Evolutionary conservation across 2,113 vertebrate species (phyloP).

Genomic region (Syrrhaptes paradoxus): DNA sequence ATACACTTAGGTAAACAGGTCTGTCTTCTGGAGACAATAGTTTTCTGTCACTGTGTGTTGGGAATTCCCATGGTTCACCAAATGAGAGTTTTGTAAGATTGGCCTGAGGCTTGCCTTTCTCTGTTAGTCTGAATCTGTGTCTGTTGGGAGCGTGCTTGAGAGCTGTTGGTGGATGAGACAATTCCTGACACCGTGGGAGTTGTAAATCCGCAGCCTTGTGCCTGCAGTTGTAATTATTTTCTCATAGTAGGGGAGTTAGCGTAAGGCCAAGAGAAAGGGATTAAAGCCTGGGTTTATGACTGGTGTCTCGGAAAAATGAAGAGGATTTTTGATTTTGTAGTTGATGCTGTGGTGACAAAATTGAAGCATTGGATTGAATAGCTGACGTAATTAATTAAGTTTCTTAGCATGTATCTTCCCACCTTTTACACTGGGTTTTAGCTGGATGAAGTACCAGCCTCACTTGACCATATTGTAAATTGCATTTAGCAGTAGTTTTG

Average conservation of each 20-base stretch:
- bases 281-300: background rate
- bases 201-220: background rate
- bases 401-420: constrained; percentile 14
- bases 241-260: background rate
- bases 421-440: background rate
- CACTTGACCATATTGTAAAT: background rate
- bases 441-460: background rate
- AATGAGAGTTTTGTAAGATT: background rate
- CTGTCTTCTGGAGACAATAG: background rate
- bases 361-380: background rate
- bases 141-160: background rate
- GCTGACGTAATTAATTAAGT: background rate
- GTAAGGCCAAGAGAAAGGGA: background rate
- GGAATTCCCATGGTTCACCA: background rate
- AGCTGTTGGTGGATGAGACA: background rate
- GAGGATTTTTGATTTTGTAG: background rate
- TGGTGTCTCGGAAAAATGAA: background rate
- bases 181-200: background rate
- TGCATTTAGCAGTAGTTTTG: background rate
- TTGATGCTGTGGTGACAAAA: background rate
- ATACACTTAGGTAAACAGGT: background rate
- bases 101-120: background rate
- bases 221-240: constrained; percentile 17
- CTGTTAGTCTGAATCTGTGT: background rate
- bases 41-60: background rate